Evolutionary conservation across 1,140 invertebrate genomes (phyloP).

Genomic region (Drosophila equinoxialis): DNA sequence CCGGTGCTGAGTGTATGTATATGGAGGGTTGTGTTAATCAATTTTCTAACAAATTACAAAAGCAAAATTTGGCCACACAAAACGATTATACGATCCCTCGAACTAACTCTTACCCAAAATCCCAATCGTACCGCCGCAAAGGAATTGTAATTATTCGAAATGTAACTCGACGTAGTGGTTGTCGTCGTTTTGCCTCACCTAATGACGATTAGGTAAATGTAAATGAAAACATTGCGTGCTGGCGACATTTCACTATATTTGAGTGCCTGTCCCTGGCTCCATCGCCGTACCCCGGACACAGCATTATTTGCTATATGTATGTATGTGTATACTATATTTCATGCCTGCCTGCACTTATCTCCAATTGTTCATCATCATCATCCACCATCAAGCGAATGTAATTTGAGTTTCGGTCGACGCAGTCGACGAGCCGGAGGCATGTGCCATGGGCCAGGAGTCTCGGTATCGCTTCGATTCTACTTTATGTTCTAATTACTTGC

Average conservation of each 20-base stretch:
- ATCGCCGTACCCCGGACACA: neutral
- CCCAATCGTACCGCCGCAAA: slow-evolving; percentile 18
- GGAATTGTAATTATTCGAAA: slow-evolving; percentile 66
- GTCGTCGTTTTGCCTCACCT: slow-evolving; percentile 37
- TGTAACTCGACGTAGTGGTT: slow-evolving; percentile 36
- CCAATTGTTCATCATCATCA: slow-evolving; percentile 66
- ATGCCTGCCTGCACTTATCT: slow-evolving; percentile 80
- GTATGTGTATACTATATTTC: slow-evolving; percentile 47
- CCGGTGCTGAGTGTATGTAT: neutral
- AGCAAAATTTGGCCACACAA: slow-evolving; percentile 60
- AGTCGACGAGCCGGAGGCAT: slow-evolving; percentile 20
- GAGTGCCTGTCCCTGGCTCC: neutral
- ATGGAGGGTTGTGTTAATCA: slow-evolving; percentile 44
- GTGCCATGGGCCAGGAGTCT: slow-evolving; percentile 45
- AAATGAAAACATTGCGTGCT: slow-evolving; percentile 79
- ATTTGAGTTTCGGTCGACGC: slow-evolving; percentile 5
- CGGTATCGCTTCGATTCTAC: slow-evolving; percentile 64
- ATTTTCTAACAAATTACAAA: slow-evolving; percentile 64
- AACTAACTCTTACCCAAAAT: slow-evolving; percentile 15
- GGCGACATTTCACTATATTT: slow-evolving; percentile 68
- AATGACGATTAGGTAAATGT: slow-evolving; percentile 79
- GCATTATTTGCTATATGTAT: slow-evolving; percentile 64
- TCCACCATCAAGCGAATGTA: slow-evolving; percentile 15
- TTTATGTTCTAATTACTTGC: slow-evolving; percentile 78
- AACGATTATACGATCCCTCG: slow-evolving; percentile 65